A percentile compares a stretch with the other conserved stretches of the same genome.
phyloP scores from a whole-genome alignment of 2,797 vertebrate genomes.

The Tokudaia muenninki region DNA sequence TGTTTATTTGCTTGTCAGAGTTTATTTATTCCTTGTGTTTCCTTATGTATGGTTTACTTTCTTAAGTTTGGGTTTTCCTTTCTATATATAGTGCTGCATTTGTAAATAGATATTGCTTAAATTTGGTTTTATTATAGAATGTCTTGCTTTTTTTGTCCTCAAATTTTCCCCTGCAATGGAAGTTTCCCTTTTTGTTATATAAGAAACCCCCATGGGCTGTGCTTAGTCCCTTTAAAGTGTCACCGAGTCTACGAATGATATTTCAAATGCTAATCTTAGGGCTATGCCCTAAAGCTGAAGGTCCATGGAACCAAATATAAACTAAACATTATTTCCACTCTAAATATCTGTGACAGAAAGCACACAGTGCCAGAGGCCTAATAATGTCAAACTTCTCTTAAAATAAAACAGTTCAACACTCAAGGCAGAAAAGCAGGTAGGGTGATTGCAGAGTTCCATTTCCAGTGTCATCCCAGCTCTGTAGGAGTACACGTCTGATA shows the following conservation, averaged over 20 bases:
- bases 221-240: background rate
- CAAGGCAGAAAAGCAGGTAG: background rate
- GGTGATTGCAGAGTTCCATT: background rate
- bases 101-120: no score
- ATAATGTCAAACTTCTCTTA: background rate
- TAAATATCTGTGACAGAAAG: background rate
- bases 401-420: background rate
- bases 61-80: no score
- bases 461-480: no score
- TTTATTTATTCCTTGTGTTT: no score
- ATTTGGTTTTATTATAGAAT: no score
- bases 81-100: no score
- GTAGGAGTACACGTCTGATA: background rate
- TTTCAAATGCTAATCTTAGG: constrained; percentile 68
- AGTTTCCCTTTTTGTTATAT: constrained; percentile 28
- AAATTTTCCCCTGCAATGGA: background rate
- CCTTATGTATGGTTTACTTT: no score
- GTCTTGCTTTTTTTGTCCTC: background rate
- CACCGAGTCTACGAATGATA: background rate
- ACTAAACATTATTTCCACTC: constrained; percentile 48
- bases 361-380: background rate
- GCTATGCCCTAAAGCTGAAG: constrained; percentile 27
- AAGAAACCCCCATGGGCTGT: background rate
- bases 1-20: background rate
- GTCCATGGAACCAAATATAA: constrained; percentile 47